Evolutionary conservation across 2,797 vertebrate species (phyloP), one percentile per base, ranked within the genome.

Genomic region (Hyperoplus immaculatus): DNA sequence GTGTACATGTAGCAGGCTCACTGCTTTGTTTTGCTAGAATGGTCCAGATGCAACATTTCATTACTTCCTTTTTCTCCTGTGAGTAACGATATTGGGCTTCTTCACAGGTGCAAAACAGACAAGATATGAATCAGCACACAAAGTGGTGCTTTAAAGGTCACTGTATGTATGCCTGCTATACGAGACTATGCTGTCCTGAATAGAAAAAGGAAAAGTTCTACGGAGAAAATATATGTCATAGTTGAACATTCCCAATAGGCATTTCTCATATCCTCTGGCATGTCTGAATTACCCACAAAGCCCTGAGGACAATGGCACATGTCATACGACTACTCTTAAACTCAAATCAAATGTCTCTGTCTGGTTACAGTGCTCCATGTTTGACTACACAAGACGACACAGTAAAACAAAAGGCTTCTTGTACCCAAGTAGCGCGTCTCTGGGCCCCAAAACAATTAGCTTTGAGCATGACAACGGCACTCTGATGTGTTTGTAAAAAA

Each of bases 31-130:
- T 87, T 73, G 77, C 57, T 45, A 38, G 60, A 77, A 68, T 5
- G 45, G 83, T 77, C 87, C 90, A 88, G 89, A 93, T 89, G 91
- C 69, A 51, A 54, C 64, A 81, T 89, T 94, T 92, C 80, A 88
- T 93, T 85, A 86, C 84, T 90, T 91, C 79, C 82, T 61, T 57
- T 75, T 85, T 68, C 89, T 88, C 87, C 18, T 18, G 78, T 90
- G 88, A 92, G 87, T 84, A 87, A 90, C 82, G 75, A 90, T 78
- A 86, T 83, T 88, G 85, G 60, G 66, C 80, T 88, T 80, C 70
- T 85, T 83, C 84, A 76, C 92, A 93, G 91, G 88, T 92, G 88
- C 87, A 86, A 69, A 61, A 16, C 8, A 16, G 80, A 89, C 46
- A 72, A 76, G 71, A 72, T 80, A 90, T 87, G 89, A 91, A 88